phyloP scores from a whole-genome alignment of 2,113 vertebrate species.

The Tympanuchus pallidicinctus region DNA sequence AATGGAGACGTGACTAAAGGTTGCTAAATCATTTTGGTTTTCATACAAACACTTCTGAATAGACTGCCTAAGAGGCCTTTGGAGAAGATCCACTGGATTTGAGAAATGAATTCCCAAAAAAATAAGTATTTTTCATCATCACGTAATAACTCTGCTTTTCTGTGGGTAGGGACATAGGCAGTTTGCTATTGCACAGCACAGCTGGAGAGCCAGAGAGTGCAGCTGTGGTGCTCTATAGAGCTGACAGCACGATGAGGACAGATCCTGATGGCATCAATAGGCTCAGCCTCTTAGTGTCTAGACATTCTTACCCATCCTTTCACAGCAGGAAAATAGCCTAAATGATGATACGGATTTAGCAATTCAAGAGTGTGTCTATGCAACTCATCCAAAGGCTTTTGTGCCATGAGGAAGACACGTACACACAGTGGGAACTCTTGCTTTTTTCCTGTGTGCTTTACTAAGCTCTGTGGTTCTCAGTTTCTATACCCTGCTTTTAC shows the following conservation, averaged over 20 bases:
- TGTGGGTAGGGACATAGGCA: background rate
- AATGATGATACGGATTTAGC: background rate
- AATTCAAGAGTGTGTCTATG: background rate
- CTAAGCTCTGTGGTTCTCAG: background rate
- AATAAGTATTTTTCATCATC: background rate
- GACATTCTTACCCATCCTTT: slow-evolving; percentile 18
- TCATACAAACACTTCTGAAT: background rate
- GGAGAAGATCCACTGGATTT: background rate
- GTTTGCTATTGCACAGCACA: background rate
- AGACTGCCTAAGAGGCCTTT: background rate
- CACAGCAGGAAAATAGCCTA: slow-evolving; percentile 5
- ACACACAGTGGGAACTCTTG: background rate
- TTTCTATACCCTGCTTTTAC: background rate
- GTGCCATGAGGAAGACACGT: rapidly evolving
- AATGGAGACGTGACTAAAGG: background rate
- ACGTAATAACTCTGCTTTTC: background rate
- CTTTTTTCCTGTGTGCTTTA: background rate
- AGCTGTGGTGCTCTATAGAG: background rate
- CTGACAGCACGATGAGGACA: background rate
- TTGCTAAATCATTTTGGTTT: background rate
- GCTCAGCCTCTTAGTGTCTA: background rate
- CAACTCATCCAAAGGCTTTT: background rate
- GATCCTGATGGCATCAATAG: background rate
- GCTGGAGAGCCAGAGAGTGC: slow-evolving; percentile 6
- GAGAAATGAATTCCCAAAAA: background rate